Conservation (phyloP, 2,888 invertebrate species). For the Drosophila suboccidentalis region DNA sequence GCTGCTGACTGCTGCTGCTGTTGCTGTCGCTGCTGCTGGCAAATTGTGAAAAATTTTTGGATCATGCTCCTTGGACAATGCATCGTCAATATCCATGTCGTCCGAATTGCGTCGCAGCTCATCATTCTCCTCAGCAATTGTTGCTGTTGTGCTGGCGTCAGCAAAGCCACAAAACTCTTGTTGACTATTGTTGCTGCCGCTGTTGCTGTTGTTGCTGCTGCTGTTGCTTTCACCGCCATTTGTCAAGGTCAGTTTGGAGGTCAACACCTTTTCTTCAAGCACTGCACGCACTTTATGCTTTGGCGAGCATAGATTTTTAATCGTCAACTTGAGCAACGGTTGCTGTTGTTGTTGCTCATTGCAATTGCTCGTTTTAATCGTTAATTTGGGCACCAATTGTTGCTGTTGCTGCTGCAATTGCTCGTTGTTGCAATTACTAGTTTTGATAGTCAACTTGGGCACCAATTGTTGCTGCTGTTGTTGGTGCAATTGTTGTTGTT, state of each 20-base stretch:
- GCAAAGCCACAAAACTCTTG: slow-evolving; percentile 73
- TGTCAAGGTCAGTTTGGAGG: slow-evolving; percentile 55
- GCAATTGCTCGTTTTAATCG: slow-evolving; percentile 79
- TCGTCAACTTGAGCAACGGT: slow-evolving; percentile 84
- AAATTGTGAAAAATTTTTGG: slow-evolving; percentile 84
- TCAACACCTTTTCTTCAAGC: slow-evolving; percentile 83
- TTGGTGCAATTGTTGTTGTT: slow-evolving; percentile 29
- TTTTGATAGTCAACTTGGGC: slow-evolving; percentile 82
- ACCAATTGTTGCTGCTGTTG: slow-evolving; percentile 54
- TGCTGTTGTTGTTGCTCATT: slow-evolving; percentile 44
- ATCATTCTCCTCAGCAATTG: slow-evolving; percentile 31
- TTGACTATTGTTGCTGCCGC: slow-evolving; percentile 17
- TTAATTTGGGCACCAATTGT: slow-evolving; percentile 83
- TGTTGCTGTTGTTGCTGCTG: slow-evolving; percentile 35
- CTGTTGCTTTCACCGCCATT: slow-evolving; percentile 76
- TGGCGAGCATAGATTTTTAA: slow-evolving; percentile 84
- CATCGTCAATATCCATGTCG: slow-evolving; percentile 84
- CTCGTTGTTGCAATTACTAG: slow-evolving; percentile 42
- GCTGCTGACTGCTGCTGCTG: slow-evolving; percentile 35
- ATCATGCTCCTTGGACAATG: slow-evolving; percentile 80
- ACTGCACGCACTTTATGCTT: slow-evolving; percentile 87
- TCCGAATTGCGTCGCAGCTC: slow-evolving; percentile 82
- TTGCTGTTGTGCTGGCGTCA: slow-evolving; percentile 23
- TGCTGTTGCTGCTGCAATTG: slow-evolving; percentile 20
- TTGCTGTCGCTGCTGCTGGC: slow-evolving; percentile 35